These are phyloP conservation scores for Paramuricea clavata DNA, from an alignment of 92 coral and sea anemone genomes.

Conservation along the genomic window DNA sequence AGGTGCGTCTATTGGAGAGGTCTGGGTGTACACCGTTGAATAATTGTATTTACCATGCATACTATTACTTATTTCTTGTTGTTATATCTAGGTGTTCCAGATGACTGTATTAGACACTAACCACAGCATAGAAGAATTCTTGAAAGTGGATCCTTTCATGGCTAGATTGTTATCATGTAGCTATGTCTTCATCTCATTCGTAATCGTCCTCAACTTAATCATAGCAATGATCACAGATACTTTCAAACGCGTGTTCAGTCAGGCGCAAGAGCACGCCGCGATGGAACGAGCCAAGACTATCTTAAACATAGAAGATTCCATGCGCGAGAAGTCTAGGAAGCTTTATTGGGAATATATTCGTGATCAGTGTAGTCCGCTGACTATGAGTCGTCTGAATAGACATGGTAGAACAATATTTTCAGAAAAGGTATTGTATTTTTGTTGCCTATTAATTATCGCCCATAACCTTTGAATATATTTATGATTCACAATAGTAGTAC, in stretches of 20 bases:
- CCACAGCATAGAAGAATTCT: conserved; percentile 74
- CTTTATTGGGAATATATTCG: conserved; percentile 82
- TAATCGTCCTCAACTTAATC: conserved; percentile 87
- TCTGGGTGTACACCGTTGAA: too few relatives aligned
- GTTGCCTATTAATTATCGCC: too few relatives aligned
- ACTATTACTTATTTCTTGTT: too few relatives aligned
- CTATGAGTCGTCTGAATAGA: not conserved
- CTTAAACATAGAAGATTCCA: conserved; percentile 75
- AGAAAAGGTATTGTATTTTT: not conserved
- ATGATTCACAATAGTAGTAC: too few relatives aligned
- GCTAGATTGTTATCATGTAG: conserved; percentile 90
- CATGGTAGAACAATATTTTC: not conserved
- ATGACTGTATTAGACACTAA: conserved; percentile 90
- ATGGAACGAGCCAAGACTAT: conserved; percentile 97
- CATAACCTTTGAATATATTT: too few relatives aligned
- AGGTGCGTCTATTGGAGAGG: too few relatives aligned
- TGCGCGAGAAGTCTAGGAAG: conserved; percentile 70
- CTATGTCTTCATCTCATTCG: conserved; percentile 86
- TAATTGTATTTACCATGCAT: too few relatives aligned
- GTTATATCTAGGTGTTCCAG: conserved; percentile 67
- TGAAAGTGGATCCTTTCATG: conserved; percentile 86
- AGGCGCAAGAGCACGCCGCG: conserved; percentile 95
- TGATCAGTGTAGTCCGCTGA: conserved; percentile 77
- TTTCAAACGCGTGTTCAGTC: conserved; percentile 89
- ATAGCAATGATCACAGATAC: conserved; percentile 98